Evolutionary conservation across 2,113 vertebrate genomes (phyloP).

Genomic region (Struthidea cinerea): DNA sequence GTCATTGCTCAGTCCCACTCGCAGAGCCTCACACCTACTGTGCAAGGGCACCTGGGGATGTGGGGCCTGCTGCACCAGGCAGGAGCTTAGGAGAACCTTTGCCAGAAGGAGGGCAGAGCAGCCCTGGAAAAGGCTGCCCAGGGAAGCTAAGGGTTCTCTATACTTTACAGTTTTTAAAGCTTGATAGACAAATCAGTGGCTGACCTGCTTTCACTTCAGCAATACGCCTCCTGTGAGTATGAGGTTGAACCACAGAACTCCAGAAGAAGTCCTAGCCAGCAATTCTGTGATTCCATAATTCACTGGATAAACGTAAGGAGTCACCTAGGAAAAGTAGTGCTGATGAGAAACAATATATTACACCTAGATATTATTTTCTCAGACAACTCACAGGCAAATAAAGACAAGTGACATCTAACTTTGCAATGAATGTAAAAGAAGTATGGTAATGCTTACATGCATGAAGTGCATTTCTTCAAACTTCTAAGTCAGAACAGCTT

Average conservation of each 20-base stretch:
- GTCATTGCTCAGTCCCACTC: not conserved
- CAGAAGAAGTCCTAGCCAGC: not conserved
- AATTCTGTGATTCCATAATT: not conserved
- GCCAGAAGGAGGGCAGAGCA: not conserved
- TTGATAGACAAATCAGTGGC: fast-evolving
- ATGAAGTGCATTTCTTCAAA: not conserved
- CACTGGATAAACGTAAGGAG: not conserved
- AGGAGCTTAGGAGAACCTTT: not conserved
- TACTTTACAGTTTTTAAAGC: not conserved
- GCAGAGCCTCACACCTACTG: not conserved
- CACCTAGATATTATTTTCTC: not conserved
- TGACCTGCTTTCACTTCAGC: not conserved
- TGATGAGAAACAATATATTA: not conserved
- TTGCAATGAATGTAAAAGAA: not conserved
- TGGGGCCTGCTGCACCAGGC: not conserved
- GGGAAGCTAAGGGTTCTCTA: not conserved
- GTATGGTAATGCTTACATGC: not conserved
- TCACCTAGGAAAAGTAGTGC: not conserved
- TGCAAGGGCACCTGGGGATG: not conserved
- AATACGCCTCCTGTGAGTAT: not conserved
- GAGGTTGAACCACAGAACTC: not conserved
- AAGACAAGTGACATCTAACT: not conserved
- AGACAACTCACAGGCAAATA: not conserved
- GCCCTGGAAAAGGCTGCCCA: not conserved
- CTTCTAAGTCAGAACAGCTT: not conserved